Percentiles rank a stretch among this genome's conserved stretches.
phyloP scores from a whole-genome alignment of 2,888 invertebrate species.

The Archaeoteleia sp. region DNA sequence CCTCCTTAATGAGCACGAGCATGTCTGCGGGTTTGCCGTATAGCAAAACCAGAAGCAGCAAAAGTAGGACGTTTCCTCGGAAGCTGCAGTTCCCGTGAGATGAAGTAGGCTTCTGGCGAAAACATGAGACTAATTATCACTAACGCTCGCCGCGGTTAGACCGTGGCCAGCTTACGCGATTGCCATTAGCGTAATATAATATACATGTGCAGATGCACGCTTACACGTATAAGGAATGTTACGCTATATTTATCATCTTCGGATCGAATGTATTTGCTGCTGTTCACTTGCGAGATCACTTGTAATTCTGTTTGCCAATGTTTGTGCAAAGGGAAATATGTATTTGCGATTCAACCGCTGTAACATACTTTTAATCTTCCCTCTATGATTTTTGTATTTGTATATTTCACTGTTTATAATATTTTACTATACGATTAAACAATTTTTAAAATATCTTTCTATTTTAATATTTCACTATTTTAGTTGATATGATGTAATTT shows the following conservation, averaged over 20 bases:
- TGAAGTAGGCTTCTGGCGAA: constrained; percentile 39
- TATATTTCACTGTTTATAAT: too few relatives aligned
- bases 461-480: too few relatives aligned
- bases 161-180: constrained; percentile 53
- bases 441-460: too few relatives aligned
- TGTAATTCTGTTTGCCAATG: constrained; percentile 28
- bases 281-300: constrained; percentile 34
- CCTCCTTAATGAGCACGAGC: constrained; percentile 17
- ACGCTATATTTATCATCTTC: constrained; percentile 35
- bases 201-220: constrained; percentile 10
- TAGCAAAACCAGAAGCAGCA: constrained; percentile 15
- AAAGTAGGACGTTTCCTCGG: constrained; percentile 55
- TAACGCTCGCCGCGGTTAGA: constrained; percentile 53
- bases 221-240: constrained; percentile 3
- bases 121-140: constrained; percentile 61
- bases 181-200: constrained; percentile 49
- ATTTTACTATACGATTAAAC: too few relatives aligned
- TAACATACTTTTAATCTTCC: constrained; percentile 1
- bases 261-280: constrained; percentile 37
- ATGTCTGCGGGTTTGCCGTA: constrained; percentile 8
- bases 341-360: constrained; percentile 14
- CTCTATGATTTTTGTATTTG: constrained; percentile 17
- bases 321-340: constrained; percentile 36
- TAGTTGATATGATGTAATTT: too few relatives aligned
- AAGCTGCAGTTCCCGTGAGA: constrained; percentile 16